Evolutionary conservation across 2,113 vertebrate genomes (phyloP).

Genomic region (Erythrocebus patas): DNA sequence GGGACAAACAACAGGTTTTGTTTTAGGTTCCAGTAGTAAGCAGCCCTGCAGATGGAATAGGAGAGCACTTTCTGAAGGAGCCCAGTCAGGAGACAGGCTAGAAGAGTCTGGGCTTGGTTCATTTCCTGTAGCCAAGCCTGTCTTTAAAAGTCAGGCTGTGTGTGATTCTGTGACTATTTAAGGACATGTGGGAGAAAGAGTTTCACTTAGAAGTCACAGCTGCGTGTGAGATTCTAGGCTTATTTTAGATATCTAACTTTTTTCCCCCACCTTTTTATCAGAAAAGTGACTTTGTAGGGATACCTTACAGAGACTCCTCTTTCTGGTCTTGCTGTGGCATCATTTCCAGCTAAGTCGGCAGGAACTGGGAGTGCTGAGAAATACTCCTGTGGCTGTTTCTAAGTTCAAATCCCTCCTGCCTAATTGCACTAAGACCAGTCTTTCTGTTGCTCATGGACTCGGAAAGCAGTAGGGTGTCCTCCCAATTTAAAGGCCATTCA

Average conservation of each 20-base stretch:
- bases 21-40: conserved; percentile 65
- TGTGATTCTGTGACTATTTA: conserved; percentile 72
- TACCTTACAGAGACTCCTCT: conserved; percentile 42
- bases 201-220: conserved; percentile 51
- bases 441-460: not conserved
- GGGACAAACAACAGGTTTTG: conserved; percentile 65
- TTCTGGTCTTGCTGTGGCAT: conserved; percentile 58
- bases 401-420: conserved; percentile 67
- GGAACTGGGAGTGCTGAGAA: conserved; percentile 70
- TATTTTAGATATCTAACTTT: conserved; percentile 42
- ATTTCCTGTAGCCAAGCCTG: conserved; percentile 51
- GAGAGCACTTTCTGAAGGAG: conserved; percentile 56
- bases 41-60: not conserved
- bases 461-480: not conserved
- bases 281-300: conserved; percentile 53
- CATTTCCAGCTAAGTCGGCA: conserved; percentile 14
- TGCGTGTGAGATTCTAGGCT: conserved; percentile 58
- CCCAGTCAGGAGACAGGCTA: not conserved
- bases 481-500: not conserved
- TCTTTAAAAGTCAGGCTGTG: conserved; percentile 75
- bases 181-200: conserved; percentile 63
- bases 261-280: not conserved
- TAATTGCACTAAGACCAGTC: conserved; percentile 2
- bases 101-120: conserved; percentile 57
- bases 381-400: conserved; percentile 55